Base-by-base conservation (phyloP, 2,797 vertebrate species). In the Eulemur albifrons region DNA sequence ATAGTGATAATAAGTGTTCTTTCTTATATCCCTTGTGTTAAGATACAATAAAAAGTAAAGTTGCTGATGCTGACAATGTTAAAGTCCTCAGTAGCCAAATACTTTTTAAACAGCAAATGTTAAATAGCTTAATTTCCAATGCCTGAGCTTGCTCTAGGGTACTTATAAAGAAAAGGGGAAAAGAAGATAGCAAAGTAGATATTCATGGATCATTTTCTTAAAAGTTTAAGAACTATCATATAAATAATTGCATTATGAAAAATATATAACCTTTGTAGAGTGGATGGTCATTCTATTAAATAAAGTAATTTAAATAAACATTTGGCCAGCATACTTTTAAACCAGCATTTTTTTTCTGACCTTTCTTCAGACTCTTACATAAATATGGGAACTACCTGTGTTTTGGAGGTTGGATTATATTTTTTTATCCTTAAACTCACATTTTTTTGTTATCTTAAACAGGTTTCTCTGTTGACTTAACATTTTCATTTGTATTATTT, bases 401-500 rank as follows among this genome's bases (percentile, higher is more conserved):
- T 72, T 77, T 90, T 88, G 43, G 11, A 93, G 30, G 7, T 38
- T 83, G 17, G 38, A 35, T 94, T 85, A 38, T 93, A 59, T 94
- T 95, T 90, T 75, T 21, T 69, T 85, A 61, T 67, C 84, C 12
- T n/a, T 63, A 67, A 91, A 77, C 17, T 67, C 17, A 7, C 2
- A n/a, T 70, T 27, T 52, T 90, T 90, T 52, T 48, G 15, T 72
- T 80, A 8, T 43, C 43, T 65, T 48, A 84, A 59, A 25, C 7
- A 25, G 23, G 4, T 52, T 38, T 94, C 35, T 83, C 35, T 85
- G 2, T 94, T 90, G 57, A 82, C 88, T 82, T 25, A 7, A 77
- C 54, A 50, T 65, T 83, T 94, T 90, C 30, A 30, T 65, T 80
- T 90, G 30, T 77, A 8, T 88, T 96, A 35, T 92, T 95, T 95